phyloP scores from a whole-genome alignment of 1,140 invertebrate genomes.

The Drosophila ambigua region DNA sequence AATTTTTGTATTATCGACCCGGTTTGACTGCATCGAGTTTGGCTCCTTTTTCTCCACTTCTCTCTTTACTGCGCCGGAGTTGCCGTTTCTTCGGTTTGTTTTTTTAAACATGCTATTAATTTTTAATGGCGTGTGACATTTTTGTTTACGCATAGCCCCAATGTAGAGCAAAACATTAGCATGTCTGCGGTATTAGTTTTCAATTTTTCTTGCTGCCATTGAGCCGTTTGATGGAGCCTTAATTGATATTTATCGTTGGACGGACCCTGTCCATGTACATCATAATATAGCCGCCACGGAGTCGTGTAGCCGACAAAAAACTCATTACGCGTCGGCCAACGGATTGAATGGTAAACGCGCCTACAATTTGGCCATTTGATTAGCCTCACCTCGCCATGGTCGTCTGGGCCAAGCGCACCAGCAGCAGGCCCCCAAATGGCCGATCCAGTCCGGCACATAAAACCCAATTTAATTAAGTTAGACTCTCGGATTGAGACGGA shows the following conservation, averaged over 20 bases:
- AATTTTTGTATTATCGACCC: constrained; percentile 62
- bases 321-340: constrained; percentile 22
- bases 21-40: constrained; percentile 64
- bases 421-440: constrained; percentile 39
- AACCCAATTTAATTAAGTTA: constrained; percentile 77
- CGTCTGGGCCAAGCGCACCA: constrained; percentile 13
- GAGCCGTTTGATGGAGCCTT: constrained; percentile 59
- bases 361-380: constrained; percentile 63
- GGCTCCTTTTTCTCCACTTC: constrained; percentile 53
- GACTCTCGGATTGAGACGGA: constrained; percentile 48
- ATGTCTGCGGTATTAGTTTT: constrained; percentile 63
- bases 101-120: constrained; percentile 70
- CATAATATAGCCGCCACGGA: constrained; percentile 44
- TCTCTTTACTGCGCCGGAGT: constrained; percentile 10
- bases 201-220: constrained; percentile 66
- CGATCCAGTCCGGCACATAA: constrained; percentile 55
- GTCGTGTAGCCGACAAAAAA: constrained; percentile 50
- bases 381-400: constrained; percentile 47
- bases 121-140: constrained; percentile 75
- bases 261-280: constrained; percentile 49
- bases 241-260: constrained; percentile 66
- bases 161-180: constrained; percentile 76
- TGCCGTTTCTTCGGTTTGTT: constrained; percentile 24
- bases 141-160: constrained; percentile 66
- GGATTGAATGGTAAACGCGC: constrained; percentile 43